Evolutionary conservation across 2,888 invertebrate genomes (phyloP).

Genomic region (Caenorhabditis sulstoni): DNA sequence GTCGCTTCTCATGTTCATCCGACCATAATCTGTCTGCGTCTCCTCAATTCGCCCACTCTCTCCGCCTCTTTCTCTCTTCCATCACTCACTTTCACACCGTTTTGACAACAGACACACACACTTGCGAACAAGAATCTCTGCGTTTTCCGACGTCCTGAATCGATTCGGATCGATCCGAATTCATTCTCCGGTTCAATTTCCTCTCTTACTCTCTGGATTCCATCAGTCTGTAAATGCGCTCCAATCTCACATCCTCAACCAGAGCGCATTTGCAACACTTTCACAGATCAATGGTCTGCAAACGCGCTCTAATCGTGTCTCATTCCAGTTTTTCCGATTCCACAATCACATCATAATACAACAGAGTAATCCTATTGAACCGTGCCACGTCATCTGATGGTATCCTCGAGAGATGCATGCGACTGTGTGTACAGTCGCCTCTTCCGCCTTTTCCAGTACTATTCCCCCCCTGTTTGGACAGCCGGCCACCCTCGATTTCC

Average conservation of each 20-base stretch:
- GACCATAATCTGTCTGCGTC: slow-evolving; percentile 55
- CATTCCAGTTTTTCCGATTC: background rate
- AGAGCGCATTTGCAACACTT: too few relatives aligned
- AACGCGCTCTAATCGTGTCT: background rate
- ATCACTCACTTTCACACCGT: slow-evolving; percentile 63
- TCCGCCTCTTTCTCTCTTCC: slow-evolving; percentile 28
- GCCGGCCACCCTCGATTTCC: too few relatives aligned
- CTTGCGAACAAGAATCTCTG: slow-evolving; percentile 36
- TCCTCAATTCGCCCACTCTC: slow-evolving; percentile 30
- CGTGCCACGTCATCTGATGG: slow-evolving; percentile 3
- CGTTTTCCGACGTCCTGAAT: background rate
- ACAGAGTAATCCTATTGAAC: background rate
- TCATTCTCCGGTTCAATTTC: slow-evolving; percentile 12
- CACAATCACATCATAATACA: background rate
- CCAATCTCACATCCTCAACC: too few relatives aligned
- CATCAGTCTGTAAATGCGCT: background rate
- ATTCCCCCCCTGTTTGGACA: too few relatives aligned
- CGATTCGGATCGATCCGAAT: background rate
- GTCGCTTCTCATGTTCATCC: slow-evolving; percentile 59
- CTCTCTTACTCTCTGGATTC: slow-evolving; percentile 11
- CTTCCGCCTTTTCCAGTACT: too few relatives aligned
- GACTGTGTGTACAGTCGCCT: too few relatives aligned
- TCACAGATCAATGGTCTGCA: too few relatives aligned
- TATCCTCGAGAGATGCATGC: background rate
- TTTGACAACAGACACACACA: slow-evolving; percentile 39